Conservation (phyloP, 2,888 invertebrate genomes). For the Liopterus haemorrhoidalis region DNA sequence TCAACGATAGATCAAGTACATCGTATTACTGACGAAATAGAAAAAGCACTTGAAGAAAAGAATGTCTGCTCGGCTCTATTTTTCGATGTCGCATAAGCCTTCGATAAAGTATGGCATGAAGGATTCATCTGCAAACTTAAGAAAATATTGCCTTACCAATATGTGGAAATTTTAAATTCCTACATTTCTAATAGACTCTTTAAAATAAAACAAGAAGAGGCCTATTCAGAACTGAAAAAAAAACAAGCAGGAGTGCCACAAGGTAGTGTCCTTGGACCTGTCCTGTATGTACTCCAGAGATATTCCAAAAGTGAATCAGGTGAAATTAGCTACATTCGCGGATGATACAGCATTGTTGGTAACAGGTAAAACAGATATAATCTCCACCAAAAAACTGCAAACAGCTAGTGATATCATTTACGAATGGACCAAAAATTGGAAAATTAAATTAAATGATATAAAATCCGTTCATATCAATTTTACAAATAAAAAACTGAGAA, state of each 20-base stretch:
- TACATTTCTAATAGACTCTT: too few relatives aligned
- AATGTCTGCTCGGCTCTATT: too few relatives aligned
- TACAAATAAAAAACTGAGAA: slow-evolving; percentile 16
- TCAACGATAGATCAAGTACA: slow-evolving; percentile 30
- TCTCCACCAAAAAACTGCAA: neutral
- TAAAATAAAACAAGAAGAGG: slow-evolving; percentile 21
- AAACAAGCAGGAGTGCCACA: slow-evolving; percentile 13
- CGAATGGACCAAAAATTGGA: slow-evolving; percentile 23
- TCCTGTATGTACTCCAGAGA: too few relatives aligned
- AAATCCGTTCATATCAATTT: slow-evolving; percentile 27
- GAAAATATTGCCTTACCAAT: too few relatives aligned
- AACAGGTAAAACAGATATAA: neutral
- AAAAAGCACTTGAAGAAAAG: too few relatives aligned
- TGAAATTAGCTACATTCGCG: slow-evolving; percentile 2
- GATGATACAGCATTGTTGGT: too few relatives aligned
- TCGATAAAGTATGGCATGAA: slow-evolving; percentile 19
- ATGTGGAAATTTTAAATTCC: too few relatives aligned
- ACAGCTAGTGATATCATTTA: neutral
- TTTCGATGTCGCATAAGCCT: too few relatives aligned
- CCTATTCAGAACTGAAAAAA: neutral
- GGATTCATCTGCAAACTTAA: slow-evolving; percentile 14
- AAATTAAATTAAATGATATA: slow-evolving; percentile 18
- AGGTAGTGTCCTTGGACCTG: slow-evolving; percentile 7
- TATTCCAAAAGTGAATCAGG: neutral
- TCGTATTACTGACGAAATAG: slow-evolving; percentile 22